Conservation (phyloP, 2,797 vertebrate species). For the Protosalanx chinensis region DNA sequence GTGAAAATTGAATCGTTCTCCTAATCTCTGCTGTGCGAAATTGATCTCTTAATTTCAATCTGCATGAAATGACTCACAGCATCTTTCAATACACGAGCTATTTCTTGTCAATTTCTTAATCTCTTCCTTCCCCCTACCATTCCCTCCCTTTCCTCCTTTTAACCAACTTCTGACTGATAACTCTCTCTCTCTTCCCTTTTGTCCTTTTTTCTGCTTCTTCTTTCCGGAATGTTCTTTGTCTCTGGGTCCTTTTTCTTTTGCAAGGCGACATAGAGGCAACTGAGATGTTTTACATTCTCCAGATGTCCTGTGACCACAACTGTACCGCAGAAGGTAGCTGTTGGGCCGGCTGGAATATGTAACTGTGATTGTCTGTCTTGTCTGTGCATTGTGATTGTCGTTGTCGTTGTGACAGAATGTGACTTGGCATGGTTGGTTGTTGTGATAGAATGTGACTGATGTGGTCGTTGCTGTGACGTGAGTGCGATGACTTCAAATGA, state of each 20-base stretch:
- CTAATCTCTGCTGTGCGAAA: slow-evolving; percentile 8
- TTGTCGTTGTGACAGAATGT: slow-evolving; percentile 27
- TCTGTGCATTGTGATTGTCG: slow-evolving; percentile 51
- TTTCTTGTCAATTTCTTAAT: slow-evolving; percentile 32
- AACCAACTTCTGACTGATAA: slow-evolving; percentile 67
- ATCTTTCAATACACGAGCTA: slow-evolving; percentile 15
- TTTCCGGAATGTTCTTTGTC: slow-evolving; percentile 72
- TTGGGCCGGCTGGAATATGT: slow-evolving; percentile 83
- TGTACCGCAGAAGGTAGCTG: slow-evolving; percentile 99
- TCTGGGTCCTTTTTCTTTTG: slow-evolving; percentile 66
- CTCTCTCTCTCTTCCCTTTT: slow-evolving; percentile 51
- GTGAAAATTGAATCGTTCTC: slow-evolving; percentile 16
- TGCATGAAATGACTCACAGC: slow-evolving; percentile 47
- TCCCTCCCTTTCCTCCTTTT: slow-evolving; percentile 45
- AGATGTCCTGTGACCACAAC: slow-evolving; percentile 98
- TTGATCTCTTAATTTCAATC: slow-evolving; percentile 14
- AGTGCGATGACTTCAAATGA: slow-evolving; percentile 10
- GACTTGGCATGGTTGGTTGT: background rate
- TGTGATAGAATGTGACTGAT: slow-evolving; percentile 33
- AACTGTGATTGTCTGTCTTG: slow-evolving; percentile 52
- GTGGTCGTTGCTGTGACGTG: slow-evolving; percentile 22
- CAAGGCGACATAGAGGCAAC: slow-evolving; percentile 92
- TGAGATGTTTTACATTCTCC: slow-evolving; percentile 98
- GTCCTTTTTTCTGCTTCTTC: slow-evolving; percentile 44
- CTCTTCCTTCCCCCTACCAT: slow-evolving; percentile 32